A percentile compares a stretch with the other conserved stretches of the same genome.
Conservation (phyloP, 1,140 invertebrate species). For the Nebria ingens region DNA sequence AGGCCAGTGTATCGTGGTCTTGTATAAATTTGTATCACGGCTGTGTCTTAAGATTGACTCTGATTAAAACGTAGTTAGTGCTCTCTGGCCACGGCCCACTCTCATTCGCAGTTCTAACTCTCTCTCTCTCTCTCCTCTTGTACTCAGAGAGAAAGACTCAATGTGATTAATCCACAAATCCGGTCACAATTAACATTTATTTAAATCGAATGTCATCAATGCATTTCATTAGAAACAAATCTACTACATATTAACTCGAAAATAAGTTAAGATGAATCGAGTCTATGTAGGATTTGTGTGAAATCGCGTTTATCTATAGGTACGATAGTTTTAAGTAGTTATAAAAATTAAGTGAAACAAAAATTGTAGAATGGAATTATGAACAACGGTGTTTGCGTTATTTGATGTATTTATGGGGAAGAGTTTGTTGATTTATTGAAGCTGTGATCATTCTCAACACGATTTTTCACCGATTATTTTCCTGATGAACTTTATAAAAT, state of each 20-base stretch:
- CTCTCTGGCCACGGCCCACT: slow-evolving; percentile 15
- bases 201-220: background rate
- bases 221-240: background rate
- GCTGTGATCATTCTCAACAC: background rate
- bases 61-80: slow-evolving; percentile 18
- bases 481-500: slow-evolving; percentile 7
- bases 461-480: slow-evolving; percentile 1
- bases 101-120: no score
- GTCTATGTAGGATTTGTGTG: no score
- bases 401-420: slow-evolving; percentile 2
- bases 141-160: background rate
- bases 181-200: background rate
- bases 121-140: no score
- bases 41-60: slow-evolving; percentile 14
- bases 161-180: background rate
- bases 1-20: slow-evolving; percentile 5
- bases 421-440: background rate
- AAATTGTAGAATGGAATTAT: no score
- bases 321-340: no score
- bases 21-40: slow-evolving; percentile 17
- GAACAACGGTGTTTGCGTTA: no score
- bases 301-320: no score
- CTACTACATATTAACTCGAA: no score
- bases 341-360: no score
- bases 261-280: no score